A percentile compares a stretch with the other conserved stretches of the same genome.
Evolutionary conservation across 2,113 vertebrate species (phyloP).

Genomic region (Thalassarche chlororhynchos): DNA sequence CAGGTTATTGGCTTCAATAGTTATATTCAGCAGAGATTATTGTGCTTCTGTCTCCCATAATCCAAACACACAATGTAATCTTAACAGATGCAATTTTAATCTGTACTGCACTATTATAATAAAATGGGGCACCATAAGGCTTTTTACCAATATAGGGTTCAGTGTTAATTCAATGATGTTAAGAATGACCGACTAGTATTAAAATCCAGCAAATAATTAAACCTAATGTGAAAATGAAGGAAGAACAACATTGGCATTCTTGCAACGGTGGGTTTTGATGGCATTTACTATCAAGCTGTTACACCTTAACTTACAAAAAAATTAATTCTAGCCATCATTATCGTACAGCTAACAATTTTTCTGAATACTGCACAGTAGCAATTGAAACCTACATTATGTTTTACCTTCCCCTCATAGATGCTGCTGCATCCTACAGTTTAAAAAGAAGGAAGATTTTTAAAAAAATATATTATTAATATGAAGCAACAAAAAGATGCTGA

Average conservation of each 20-base stretch:
- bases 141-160: constrained; percentile 61
- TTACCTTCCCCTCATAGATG: neutral
- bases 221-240: constrained; percentile 61
- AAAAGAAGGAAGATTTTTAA: neutral
- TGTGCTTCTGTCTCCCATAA: constrained; percentile 68
- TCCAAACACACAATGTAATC: constrained; percentile 68
- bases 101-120: constrained; percentile 57
- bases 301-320: constrained; percentile 54
- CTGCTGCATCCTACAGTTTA: neutral
- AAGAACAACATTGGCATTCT: constrained; percentile 56
- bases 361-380: neutral
- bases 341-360: neutral
- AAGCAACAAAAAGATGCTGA: neutral
- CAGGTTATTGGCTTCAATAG: constrained; percentile 74
- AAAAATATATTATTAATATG: constrained; percentile 9
- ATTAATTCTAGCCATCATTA: constrained; percentile 28
- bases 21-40: constrained; percentile 67
- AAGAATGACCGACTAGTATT: constrained; percentile 58
- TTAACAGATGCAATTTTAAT: constrained; percentile 78
- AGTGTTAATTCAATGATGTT: constrained; percentile 64
- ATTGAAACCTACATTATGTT: neutral
- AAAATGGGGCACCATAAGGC: constrained; percentile 68
- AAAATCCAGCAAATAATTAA: constrained; percentile 74
- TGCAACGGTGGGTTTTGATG: constrained; percentile 34
- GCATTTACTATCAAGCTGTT: constrained; percentile 68